These are phyloP conservation scores for Astyanax mexicanus DNA, from an alignment of 2,797 vertebrate genomes.

Conservation along the genomic window DNA sequence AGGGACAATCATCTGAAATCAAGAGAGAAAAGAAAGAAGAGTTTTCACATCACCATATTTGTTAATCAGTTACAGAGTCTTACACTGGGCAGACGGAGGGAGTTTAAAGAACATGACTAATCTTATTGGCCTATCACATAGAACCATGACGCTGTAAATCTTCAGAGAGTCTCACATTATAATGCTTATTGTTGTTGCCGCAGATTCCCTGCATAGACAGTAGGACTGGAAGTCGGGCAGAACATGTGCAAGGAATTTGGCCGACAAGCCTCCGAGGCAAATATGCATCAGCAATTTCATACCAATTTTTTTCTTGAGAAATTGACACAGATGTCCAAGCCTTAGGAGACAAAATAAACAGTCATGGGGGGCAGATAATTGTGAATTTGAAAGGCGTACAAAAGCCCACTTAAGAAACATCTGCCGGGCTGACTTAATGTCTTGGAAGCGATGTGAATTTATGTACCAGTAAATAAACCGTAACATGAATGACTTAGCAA, in stretches of 20 bases:
- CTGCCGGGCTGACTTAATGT: constrained; percentile 73
- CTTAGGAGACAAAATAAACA: constrained; percentile 73
- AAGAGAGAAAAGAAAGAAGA: not conserved
- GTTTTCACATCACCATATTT: not conserved
- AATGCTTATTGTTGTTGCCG: constrained; percentile 53
- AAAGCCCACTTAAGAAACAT: constrained; percentile 76
- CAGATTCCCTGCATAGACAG: constrained; percentile 31
- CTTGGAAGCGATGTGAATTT: constrained; percentile 73
- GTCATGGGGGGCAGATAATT: constrained; percentile 69
- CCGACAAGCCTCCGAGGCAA: constrained; percentile 2
- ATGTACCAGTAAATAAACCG: constrained; percentile 70
- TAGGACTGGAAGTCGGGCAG: constrained; percentile 74
- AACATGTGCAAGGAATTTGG: constrained; percentile 72
- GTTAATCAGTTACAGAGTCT: constrained; percentile 22
- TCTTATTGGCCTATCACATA: constrained; percentile 43
- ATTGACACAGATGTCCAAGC: constrained; percentile 73
- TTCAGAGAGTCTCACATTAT: constrained; percentile 2
- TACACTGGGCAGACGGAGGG: not conserved
- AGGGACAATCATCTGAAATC: not conserved
- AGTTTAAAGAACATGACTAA: constrained; percentile 50
- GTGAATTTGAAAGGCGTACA: constrained; percentile 67
- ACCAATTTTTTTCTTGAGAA: constrained; percentile 65
- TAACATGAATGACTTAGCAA: constrained; percentile 36
- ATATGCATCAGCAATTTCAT: constrained; percentile 5
- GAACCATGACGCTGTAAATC: constrained; percentile 52